A percentile compares a stretch with the other conserved stretches of the same genome.
phyloP scores from a whole-genome alignment of 2,113 vertebrate species.

The Protobothrops mucrosquamatus region DNA sequence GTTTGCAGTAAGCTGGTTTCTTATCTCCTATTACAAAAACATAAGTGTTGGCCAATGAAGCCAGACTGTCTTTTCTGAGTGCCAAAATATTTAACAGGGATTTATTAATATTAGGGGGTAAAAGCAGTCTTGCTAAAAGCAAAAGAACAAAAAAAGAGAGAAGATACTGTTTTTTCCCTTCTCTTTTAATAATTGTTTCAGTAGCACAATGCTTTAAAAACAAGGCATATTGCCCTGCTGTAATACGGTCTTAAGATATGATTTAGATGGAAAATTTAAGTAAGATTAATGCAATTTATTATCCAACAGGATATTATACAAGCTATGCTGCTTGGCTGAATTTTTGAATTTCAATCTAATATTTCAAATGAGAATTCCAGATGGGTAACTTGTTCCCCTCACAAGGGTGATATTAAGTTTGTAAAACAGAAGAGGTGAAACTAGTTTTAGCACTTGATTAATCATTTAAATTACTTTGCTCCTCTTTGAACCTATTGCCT shows the following conservation, averaged over 20 bases:
- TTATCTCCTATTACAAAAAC: constrained; percentile 47
- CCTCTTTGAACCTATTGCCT: constrained; percentile 71
- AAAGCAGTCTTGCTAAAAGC: constrained; percentile 58
- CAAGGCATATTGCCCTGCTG: constrained; percentile 66
- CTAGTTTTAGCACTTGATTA: constrained; percentile 82
- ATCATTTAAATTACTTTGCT: constrained; percentile 79
- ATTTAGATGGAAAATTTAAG: constrained; percentile 86
- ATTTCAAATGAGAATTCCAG: constrained; percentile 97
- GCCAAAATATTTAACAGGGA: constrained; percentile 55
- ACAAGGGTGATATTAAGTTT: constrained; percentile 24
- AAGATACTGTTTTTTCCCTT: constrained; percentile 34
- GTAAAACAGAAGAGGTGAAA: constrained; percentile 61
- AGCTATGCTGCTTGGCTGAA: constrained; percentile 82
- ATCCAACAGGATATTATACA: constrained; percentile 95
- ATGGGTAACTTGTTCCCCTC: constrained; percentile 48
- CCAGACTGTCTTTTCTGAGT: constrained; percentile 46
- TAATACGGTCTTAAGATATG: constrained; percentile 74
- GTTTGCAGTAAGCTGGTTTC: constrained; percentile 38
- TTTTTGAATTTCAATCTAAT: constrained; percentile 80
- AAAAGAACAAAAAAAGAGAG: constrained; percentile 54
- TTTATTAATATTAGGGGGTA: constrained; percentile 49
- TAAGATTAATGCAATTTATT: constrained; percentile 95
- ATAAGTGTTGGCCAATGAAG: constrained; percentile 27
- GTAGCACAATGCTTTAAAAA: constrained; percentile 78
- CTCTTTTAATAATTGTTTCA: constrained; percentile 76